Base-by-base conservation (phyloP, 2,113 vertebrate genomes). In the Vimba vimba region DNA sequence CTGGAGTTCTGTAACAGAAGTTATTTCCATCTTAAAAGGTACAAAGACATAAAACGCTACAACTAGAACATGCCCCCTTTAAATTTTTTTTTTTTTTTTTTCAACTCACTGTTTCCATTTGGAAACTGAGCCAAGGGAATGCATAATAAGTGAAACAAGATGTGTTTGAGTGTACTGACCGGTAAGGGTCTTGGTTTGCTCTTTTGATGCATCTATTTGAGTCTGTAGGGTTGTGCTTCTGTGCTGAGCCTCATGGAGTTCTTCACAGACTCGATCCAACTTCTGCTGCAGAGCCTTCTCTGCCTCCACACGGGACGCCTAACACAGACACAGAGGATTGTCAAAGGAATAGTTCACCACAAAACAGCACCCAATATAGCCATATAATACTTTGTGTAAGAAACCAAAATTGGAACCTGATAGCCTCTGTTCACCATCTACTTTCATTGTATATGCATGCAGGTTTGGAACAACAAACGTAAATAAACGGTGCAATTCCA, bases 261-360 rank as follows among this genome's bases (percentile, higher is more conserved):
- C 95, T 0, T 93, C 91, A 1, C 92, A 92, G 19, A 97, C 92
- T 89, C 95, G 95, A 0, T 96, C 95, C 86, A 97, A 87, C 52
- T 95, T 94, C 90, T 95, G 94, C 92, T 96, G 95, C 89, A 96
- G 86, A 2, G 90, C 86, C 0, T 87, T 91, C 89, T 96, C 96
- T 0, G 87, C 91, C 39, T 97, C 96, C 68, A 92, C 92, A 59
- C 94, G 95, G 30, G 93, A 94, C 0, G 86, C 84, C 96, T 97
- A 88, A 74, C 30, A 69, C 21, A 62, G 74, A 68, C 36, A 59
- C 23, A 55, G 6, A 66, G 5, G 62, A 13, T 11, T 6, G 39
- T 74, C 36, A 33, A 19, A 57, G 1, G 9, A 33, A 78, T 52
- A 6, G n/a, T 74, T 74, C 21, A 45, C 1, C 0, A 21, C 10